A percentile compares a stretch with the other conserved stretches of the same genome.
These are phyloP conservation scores for Biston stratarius DNA, from an alignment of 2,888 invertebrate genomes.

Conservation along the genomic window DNA sequence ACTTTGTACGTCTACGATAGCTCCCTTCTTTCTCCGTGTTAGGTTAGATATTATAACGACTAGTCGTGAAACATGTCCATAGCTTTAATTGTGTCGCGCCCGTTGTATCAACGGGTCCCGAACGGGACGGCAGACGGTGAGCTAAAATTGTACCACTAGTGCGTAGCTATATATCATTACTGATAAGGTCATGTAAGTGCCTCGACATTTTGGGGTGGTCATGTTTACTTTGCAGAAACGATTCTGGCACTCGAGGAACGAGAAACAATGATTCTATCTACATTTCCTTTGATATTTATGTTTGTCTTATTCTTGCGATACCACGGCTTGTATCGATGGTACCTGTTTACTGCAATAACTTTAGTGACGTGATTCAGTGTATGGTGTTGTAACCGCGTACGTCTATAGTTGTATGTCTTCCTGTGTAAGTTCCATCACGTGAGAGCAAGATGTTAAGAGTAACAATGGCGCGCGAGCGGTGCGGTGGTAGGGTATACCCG, in stretches of 20 bases:
- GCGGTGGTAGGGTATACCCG: conserved; percentile 71
- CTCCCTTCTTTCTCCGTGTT: conserved; percentile 82
- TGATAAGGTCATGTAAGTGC: conserved; percentile 85
- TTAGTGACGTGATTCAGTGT: conserved; percentile 40
- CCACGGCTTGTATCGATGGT: conserved; percentile 21
- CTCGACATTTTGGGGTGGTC: conserved; percentile 82
- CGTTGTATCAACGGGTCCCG: conserved; percentile 84
- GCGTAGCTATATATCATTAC: conserved; percentile 84
- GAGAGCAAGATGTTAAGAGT: conserved; percentile 59
- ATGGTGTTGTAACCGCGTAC: conserved; percentile 61
- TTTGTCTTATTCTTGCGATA: conserved; percentile 13
- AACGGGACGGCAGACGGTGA: conserved; percentile 75
- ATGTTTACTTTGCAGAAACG: conserved; percentile 68
- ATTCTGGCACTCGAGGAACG: conserved; percentile 32
- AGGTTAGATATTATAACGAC: conserved; percentile 76
- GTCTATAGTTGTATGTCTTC: conserved; percentile 83
- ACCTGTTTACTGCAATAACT: conserved; percentile 42
- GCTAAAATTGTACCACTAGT: conserved; percentile 80
- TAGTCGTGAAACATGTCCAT: conserved; percentile 85
- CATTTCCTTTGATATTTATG: conserved; percentile 11
- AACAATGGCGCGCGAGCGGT: conserved; percentile 56
- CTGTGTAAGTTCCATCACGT: conserved; percentile 79
- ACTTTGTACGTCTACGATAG: conserved; percentile 80
- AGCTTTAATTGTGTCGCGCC: conserved; percentile 84
- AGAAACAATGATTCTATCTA: background rate